Conservation (phyloP, 2,888 invertebrate species). For the Eueremaeus valkanovi region DNA sequence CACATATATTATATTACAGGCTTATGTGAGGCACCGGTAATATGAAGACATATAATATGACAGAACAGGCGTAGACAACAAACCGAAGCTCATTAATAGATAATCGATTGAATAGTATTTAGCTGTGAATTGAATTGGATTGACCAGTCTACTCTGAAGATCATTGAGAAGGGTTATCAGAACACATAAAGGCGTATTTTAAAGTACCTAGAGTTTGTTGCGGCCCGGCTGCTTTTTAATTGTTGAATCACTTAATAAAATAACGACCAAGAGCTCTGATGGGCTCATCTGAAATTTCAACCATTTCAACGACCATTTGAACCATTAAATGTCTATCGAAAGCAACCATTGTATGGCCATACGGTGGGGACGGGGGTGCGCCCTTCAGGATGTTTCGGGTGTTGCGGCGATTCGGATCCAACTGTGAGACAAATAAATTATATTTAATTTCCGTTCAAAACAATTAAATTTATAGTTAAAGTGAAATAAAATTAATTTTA, state of each 20-base stretch:
- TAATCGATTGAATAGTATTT: neutral
- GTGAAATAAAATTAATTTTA: neutral
- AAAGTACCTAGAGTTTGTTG: constrained; percentile 91
- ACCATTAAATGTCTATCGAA: constrained; percentile 87
- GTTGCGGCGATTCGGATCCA: constrained; percentile 80
- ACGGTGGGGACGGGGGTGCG: constrained; percentile 82
- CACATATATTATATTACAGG: too few species aligned
- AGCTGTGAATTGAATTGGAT: neutral
- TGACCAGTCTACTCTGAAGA: constrained; percentile 68
- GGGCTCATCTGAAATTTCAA: too few species aligned
- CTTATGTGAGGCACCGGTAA: too few species aligned
- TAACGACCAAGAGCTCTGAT: too few species aligned
- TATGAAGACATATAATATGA: too few species aligned
- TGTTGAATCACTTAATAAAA: too few species aligned
- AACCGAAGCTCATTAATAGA: constrained; percentile 49
- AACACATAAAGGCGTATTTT: too few species aligned
- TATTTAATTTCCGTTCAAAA: neutral
- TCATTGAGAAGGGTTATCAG: constrained; percentile 73
- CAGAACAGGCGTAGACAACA: constrained; percentile 73
- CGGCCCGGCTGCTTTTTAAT: too few species aligned
- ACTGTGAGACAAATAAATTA: too few species aligned
- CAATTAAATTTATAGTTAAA: neutral
- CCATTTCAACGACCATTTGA: too few species aligned
- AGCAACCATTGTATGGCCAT: constrained; percentile 93
- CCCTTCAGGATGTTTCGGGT: constrained; percentile 84